Conservation (phyloP, 2,888 invertebrate genomes). For the Andrena haemorrhoa region DNA sequence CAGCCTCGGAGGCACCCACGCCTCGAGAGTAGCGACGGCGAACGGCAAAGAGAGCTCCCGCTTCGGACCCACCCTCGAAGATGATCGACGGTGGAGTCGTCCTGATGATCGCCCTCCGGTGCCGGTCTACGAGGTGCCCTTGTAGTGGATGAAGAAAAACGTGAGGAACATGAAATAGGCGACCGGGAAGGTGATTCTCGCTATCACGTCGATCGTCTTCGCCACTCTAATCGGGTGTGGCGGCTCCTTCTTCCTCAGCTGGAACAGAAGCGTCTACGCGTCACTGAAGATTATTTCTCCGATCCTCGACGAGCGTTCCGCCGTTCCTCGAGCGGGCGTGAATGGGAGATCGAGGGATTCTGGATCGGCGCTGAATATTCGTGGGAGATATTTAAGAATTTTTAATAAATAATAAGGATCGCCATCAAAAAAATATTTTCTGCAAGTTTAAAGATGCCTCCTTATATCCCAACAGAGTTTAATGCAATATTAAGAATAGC, state of each 20-base stretch:
- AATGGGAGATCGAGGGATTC: neutral
- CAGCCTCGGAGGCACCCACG: neutral
- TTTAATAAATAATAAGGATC: no score
- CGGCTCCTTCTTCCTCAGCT: conserved; percentile 96
- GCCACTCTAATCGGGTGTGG: conserved; percentile 97
- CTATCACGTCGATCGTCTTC: conserved; percentile 97
- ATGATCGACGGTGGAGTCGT: conserved; percentile 17
- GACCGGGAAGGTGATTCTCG: conserved; percentile 96
- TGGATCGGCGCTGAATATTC: neutral
- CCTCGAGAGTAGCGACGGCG: neutral
- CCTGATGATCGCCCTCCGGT: conserved; percentile 11
- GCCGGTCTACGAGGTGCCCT: conserved; percentile 90
- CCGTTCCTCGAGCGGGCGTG: neutral
- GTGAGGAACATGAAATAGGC: conserved; percentile 97
- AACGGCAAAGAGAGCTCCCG: neutral
- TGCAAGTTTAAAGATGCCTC: no score
- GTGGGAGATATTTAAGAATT: no score
- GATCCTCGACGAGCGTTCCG: neutral
- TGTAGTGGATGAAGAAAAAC: conserved; percentile 98
- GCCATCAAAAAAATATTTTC: no score
- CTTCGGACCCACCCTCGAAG: neutral
- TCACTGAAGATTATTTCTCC: conserved; percentile 11
- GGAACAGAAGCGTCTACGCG: conserved; percentile 86
- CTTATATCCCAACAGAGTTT: no score
- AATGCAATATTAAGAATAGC: no score